phyloP scores from a whole-genome alignment of 2,797 vertebrate species.

The Silurus lanzhouensis region DNA sequence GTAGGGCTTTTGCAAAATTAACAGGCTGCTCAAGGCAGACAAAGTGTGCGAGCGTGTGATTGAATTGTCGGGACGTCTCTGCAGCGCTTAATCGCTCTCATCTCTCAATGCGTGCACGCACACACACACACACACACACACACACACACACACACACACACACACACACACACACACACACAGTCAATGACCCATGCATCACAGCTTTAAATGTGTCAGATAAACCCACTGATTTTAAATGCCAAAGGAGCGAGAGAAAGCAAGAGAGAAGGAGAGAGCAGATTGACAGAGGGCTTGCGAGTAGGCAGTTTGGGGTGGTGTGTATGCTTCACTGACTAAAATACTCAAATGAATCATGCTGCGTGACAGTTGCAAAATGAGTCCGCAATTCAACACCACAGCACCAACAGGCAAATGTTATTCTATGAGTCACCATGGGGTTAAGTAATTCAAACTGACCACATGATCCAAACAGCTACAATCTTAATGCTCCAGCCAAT shows the following conservation, averaged over 20 bases:
- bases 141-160: too few relatives aligned
- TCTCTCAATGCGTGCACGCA: slow-evolving; percentile 24
- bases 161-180: slow-evolving; percentile 39
- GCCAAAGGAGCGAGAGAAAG: not conserved
- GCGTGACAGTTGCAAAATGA: slow-evolving; percentile 40
- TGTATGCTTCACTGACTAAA: slow-evolving; percentile 44
- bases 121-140: slow-evolving; percentile 26
- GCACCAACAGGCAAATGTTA: not conserved
- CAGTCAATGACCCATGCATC: slow-evolving; percentile 51
- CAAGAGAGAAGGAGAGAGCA: slow-evolving; percentile 23
- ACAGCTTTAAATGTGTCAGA: slow-evolving; percentile 55
- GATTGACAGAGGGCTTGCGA: slow-evolving; percentile 34
- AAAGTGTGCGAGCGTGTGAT: slow-evolving; percentile 55
- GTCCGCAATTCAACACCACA: slow-evolving; percentile 41
- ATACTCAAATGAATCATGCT: slow-evolving; percentile 46
- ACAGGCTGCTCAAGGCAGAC: slow-evolving; percentile 56
- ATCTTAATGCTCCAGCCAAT: slow-evolving; percentile 14
- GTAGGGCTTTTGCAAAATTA: slow-evolving; percentile 65
- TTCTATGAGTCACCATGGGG: slow-evolving; percentile 21
- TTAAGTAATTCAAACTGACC: slow-evolving; percentile 30
- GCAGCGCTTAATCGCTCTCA: slow-evolving; percentile 47
- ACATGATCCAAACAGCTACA: slow-evolving; percentile 21
- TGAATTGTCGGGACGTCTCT: slow-evolving; percentile 59
- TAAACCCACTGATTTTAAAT: slow-evolving; percentile 47
- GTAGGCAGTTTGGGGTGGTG: slow-evolving; percentile 33